Percentiles rank a stretch among this genome's conserved stretches.
phyloP scores from a whole-genome alignment of 2,113 vertebrate genomes.

The Paraplagusia blochii region DNA sequence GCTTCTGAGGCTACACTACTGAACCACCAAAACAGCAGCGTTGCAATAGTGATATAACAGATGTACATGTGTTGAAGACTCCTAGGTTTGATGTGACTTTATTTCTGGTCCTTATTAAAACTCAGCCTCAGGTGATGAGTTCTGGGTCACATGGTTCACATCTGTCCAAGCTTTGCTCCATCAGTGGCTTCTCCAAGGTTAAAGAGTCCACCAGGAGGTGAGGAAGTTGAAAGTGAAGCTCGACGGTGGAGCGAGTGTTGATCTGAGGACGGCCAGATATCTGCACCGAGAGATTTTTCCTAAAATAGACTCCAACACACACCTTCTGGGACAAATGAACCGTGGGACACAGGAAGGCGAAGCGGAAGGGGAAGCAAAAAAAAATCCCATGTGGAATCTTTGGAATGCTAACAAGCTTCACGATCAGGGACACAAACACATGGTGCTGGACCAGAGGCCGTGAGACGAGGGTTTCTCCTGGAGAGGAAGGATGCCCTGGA shows the following conservation, averaged over 20 bases:
- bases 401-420: conserved; percentile 63
- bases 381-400: conserved; percentile 55
- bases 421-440: conserved; percentile 13
- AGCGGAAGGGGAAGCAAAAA: conserved; percentile 1
- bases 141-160: neutral
- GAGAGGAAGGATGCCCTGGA: conserved; percentile 33
- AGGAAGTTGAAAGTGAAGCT: conserved; percentile 6
- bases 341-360: conserved; percentile 21
- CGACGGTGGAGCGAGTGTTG: conserved; percentile 18
- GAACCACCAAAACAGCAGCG: too few species aligned
- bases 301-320: conserved; percentile 8
- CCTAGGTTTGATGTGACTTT: neutral
- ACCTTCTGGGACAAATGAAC: conserved; percentile 29
- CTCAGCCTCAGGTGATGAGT: conserved; percentile 4
- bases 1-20: too few species aligned
- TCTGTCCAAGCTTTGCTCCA: conserved; percentile 2
- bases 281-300: conserved; percentile 63
- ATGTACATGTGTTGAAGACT: too few species aligned
- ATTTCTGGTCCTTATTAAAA: too few species aligned
- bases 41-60: too few species aligned
- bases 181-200: conserved; percentile 18
- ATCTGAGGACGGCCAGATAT: conserved; percentile 42
- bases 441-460: conserved; percentile 24
- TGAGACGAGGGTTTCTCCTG: conserved; percentile 47
- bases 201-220: conserved; percentile 25